Evolutionary conservation across 2,797 vertebrate genomes (phyloP).

Genomic region (Crenichthys baileyi): DNA sequence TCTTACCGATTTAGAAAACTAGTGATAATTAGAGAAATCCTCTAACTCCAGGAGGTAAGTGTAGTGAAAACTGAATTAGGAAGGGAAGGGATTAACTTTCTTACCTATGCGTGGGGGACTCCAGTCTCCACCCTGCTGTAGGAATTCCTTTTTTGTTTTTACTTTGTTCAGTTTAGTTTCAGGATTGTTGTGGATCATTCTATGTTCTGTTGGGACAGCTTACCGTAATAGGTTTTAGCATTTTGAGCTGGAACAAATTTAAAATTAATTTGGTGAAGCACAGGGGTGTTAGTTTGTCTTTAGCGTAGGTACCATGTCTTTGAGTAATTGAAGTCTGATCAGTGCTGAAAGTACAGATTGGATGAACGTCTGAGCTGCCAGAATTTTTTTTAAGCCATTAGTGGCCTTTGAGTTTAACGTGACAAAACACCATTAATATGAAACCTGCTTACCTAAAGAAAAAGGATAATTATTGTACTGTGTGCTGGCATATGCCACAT

Average conservation of each 20-base stretch:
- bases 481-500: not conserved
- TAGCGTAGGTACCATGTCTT: constrained; percentile 30
- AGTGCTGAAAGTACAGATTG: constrained; percentile 34
- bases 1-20: no score
- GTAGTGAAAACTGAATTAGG: constrained; percentile 2
- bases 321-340: constrained; percentile 61
- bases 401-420: constrained; percentile 24
- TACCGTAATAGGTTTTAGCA: constrained; percentile 17
- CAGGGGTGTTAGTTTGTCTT: constrained; percentile 18
- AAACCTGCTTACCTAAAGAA: constrained; percentile 18
- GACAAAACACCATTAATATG: constrained; percentile 42
- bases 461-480: not conserved
- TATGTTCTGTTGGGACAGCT: not conserved
- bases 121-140: constrained; percentile 5
- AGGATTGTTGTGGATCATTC: constrained; percentile 8
- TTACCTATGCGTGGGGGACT: constrained; percentile 1
- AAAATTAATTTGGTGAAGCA: constrained; percentile 49
- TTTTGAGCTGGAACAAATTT: constrained; percentile 27
- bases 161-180: constrained; percentile 16
- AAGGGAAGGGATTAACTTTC: constrained; percentile 4
- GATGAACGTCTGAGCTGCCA: constrained; percentile 49
- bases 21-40: not conserved
- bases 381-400: constrained; percentile 46
- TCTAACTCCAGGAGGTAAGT: not conserved
- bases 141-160: constrained; percentile 24